Evolutionary conservation across 2,888 invertebrate genomes (phyloP).

Genomic region (Aphidius colemani): DNA sequence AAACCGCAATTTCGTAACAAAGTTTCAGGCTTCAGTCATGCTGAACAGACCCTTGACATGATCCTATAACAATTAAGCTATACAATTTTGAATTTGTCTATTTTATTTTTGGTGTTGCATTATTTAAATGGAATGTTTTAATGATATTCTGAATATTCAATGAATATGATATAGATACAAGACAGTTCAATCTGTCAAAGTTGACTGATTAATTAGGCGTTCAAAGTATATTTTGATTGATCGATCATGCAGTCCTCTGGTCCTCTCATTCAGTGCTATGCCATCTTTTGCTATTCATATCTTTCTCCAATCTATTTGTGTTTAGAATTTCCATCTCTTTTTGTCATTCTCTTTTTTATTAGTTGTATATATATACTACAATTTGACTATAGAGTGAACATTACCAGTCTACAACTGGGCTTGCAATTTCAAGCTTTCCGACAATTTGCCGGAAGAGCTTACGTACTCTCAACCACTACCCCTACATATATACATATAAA

Average conservation of each 20-base stretch:
- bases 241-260: slow-evolving; percentile 11
- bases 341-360: too few relatives aligned
- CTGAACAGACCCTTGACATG: too few relatives aligned
- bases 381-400: slow-evolving; percentile 2
- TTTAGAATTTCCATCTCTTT: too few relatives aligned
- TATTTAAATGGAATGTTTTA: too few relatives aligned
- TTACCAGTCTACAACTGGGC: slow-evolving; percentile 13
- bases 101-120: too few relatives aligned
- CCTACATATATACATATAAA: neutral
- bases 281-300: neutral
- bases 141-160: too few relatives aligned
- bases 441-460: slow-evolving; percentile 20
- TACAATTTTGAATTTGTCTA: neutral
- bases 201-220: slow-evolving; percentile 14
- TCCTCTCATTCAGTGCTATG: slow-evolving; percentile 11
- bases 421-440: slow-evolving; percentile 18
- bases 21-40: too few relatives aligned
- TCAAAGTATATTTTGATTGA: slow-evolving; percentile 17
- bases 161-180: neutral
- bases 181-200: neutral
- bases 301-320: neutral
- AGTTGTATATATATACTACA: too few relatives aligned
- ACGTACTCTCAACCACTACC: neutral
- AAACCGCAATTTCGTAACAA: too few relatives aligned
- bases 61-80: neutral